These are phyloP conservation scores for Hydrochoerus hydrochaeris DNA, from an alignment of 2,113 vertebrate genomes.

Conservation along the genomic window DNA sequence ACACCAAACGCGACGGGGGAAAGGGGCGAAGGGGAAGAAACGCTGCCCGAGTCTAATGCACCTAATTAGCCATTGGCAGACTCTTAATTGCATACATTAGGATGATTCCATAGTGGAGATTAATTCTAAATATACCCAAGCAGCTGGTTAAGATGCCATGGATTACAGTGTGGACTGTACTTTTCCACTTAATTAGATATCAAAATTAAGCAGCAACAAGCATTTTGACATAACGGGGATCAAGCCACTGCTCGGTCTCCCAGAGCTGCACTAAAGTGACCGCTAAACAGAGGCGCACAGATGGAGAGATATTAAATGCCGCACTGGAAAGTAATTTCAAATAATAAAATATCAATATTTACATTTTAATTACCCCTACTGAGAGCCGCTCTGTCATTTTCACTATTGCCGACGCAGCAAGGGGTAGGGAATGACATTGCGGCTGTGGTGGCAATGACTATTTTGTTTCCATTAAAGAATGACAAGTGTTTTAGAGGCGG, in stretches of 20 bases:
- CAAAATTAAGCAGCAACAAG: conserved; percentile 96
- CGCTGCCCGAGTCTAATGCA: conserved; percentile 97
- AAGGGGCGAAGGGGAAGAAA: conserved; percentile 74
- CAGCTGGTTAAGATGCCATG: conserved; percentile 96
- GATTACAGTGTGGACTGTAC: conserved; percentile 96
- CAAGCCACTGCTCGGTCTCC: conserved; percentile 92
- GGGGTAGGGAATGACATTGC: conserved; percentile 91
- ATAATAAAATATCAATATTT: conserved; percentile 99
- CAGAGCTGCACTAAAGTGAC: conserved; percentile 93
- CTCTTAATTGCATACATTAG: conserved; percentile 99
- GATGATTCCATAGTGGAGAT: conserved; percentile 99
- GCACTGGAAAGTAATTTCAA: conserved; percentile 98
- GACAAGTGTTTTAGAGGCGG: conserved; percentile 91
- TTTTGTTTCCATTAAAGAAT: conserved; percentile 94
- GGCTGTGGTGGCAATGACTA: conserved; percentile 89
- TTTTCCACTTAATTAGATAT: conserved; percentile 98
- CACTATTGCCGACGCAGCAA: conserved; percentile 92
- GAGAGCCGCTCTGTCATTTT: conserved; percentile 92
- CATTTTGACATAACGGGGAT: conserved; percentile 92
- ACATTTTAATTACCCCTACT: conserved; percentile 99
- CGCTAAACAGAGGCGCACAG: conserved; percentile 95
- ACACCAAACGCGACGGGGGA: conserved; percentile 49
- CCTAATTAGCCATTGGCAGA: conserved; percentile 99
- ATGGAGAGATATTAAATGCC: conserved; percentile 99
- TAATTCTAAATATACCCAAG: conserved; percentile 99